Percentiles rank a stretch among this genome's conserved stretches.
phyloP scores from a whole-genome alignment of 2,888 invertebrate species.

The Empis livida region DNA sequence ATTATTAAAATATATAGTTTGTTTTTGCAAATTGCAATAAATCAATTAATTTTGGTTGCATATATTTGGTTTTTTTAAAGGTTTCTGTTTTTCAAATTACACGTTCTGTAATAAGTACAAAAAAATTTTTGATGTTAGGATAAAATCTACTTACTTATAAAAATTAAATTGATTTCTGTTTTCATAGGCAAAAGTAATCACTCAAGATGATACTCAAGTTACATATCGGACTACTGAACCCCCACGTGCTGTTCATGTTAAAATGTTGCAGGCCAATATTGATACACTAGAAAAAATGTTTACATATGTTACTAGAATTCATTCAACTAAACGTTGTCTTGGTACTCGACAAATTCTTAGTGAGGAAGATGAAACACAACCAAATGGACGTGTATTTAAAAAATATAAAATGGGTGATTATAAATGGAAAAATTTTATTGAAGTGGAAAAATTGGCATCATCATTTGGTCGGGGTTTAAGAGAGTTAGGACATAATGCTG shows the following conservation, averaged over 20 bases:
- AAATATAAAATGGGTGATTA: constrained; percentile 94
- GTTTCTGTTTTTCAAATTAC: too few species aligned
- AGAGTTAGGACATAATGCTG: constrained; percentile 59
- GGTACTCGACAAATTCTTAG: constrained; percentile 83
- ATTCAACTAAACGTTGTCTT: constrained; percentile 62
- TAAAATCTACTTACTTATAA: too few species aligned
- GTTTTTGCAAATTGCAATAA: too few species aligned
- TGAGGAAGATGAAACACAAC: constrained; percentile 89
- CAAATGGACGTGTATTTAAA: constrained; percentile 89
- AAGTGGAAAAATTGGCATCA: constrained; percentile 57
- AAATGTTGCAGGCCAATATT: constrained; percentile 61
- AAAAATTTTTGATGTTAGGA: too few species aligned
- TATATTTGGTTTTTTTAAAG: too few species aligned
- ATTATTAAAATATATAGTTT: too few species aligned
- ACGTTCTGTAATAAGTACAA: too few species aligned
- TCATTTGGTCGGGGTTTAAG: constrained; percentile 76
- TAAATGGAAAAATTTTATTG: constrained; percentile 72
- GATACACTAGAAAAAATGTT: constrained; percentile 76
- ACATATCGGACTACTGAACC: constrained; percentile 60
- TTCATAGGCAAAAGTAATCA: constrained; percentile 55
- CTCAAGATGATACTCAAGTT: constrained; percentile 49
- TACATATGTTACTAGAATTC: constrained; percentile 59
- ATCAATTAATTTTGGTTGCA: too few species aligned
- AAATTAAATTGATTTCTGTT: neutral
- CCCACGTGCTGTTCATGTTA: constrained; percentile 57